Evolutionary conservation across 2,888 invertebrate genomes (phyloP), one percentile per base, ranked within the genome.

Genomic region (Arctia plantaginis): DNA sequence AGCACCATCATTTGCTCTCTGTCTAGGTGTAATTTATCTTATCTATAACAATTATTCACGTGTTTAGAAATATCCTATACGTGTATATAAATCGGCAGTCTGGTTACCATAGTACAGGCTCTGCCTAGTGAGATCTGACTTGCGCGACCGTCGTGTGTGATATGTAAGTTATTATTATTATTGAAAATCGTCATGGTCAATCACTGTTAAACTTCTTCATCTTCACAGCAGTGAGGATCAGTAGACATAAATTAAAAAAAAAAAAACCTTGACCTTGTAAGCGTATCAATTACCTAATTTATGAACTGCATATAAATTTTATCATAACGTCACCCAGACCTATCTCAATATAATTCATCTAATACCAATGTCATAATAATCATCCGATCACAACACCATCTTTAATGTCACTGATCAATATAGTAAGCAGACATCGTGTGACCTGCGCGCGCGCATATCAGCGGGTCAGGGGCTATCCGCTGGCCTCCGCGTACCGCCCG

Each of bases 401-500:
- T 69, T 18, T 30, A 62, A 30, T 30, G 27, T 67, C 55, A 55
- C 0, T 51, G 13, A n/a, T 55, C 51, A 55, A 69, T 59, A 73
- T 64, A n/a, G n/a, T n/a, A 15, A 35, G 47, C 68, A 74, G 77
- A 75, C 77, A 75, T 71, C 76, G 69, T 71, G 69, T 72, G 65
- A 78, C 70, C n/a, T 35, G 73, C 75, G 68, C 55, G 44, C 59
- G 59, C 71, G 66, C 78, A 51, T 85, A 85, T 83, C 84, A 69
- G 35, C 41, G 72, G 85, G 81, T 83, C 85, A 85, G 27, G 69
- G 83, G 79, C 64, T 83, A 83, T 83, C 83, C 3, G 30, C 55
- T 62, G 65, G 83, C 80, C 85, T 85, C 74, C 69, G 76, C 76
- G 76, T 83, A 75, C 81, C 79, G 85, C 83, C 71, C 76, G 85